A percentile compares a stretch with the other conserved stretches of the same genome.
Evolutionary conservation across 1,140 invertebrate species (phyloP).

Genomic region (Lutraria rhynchaena): DNA sequence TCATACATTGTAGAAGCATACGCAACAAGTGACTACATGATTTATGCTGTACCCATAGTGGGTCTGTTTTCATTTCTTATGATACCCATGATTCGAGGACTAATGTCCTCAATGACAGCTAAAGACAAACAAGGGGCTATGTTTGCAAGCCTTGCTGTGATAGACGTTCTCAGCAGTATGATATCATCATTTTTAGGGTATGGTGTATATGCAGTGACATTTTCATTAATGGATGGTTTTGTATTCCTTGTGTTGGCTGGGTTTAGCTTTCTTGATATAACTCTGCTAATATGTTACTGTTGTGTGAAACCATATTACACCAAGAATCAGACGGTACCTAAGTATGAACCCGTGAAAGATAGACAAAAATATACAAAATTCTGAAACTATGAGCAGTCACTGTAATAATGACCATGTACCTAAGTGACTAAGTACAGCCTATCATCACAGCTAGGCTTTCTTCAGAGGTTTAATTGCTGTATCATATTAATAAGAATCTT

Average conservation of each 20-base stretch:
- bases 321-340: background rate
- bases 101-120: slow-evolving; percentile 29
- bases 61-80: slow-evolving; percentile 20
- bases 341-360: background rate
- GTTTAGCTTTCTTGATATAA: slow-evolving; percentile 14
- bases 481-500: too few species aligned
- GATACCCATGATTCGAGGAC: slow-evolving; percentile 11
- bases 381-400: too few species aligned
- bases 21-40: background rate
- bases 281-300: background rate
- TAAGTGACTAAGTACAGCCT: too few species aligned
- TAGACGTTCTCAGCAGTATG: slow-evolving; percentile 15
- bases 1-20: slow-evolving; percentile 24
- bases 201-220: slow-evolving; percentile 14
- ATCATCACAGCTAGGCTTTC: too few species aligned
- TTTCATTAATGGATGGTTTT: slow-evolving; percentile 27
- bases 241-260: slow-evolving; percentile 27
- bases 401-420: too few species aligned
- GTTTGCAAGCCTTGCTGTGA: slow-evolving; percentile 17
- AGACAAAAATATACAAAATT: too few species aligned
- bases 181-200: slow-evolving; percentile 2
- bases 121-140: slow-evolving; percentile 23
- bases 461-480: too few species aligned
- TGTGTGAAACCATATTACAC: slow-evolving; percentile 29
- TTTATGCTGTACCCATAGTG: slow-evolving; percentile 11